Evolutionary conservation across 2,888 invertebrate genomes (phyloP), one percentile per base, ranked within the genome.

Genomic region (Antitype chi): DNA sequence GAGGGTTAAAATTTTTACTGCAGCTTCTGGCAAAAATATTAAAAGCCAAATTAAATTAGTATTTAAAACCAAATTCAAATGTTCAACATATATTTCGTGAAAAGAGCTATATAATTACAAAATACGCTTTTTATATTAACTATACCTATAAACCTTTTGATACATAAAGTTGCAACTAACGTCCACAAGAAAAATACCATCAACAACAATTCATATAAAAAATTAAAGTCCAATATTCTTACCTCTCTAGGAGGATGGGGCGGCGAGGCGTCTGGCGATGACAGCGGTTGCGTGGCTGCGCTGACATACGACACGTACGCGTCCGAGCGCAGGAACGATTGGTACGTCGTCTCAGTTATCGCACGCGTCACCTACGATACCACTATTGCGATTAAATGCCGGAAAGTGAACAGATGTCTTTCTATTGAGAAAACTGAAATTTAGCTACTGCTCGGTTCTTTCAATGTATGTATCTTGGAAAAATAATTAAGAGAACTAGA

Each of bases 281-380:
- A 98, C 96, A 96, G 98, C 97, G 95, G 98, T 97, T 97, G 94
- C 98, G 98, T 97, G 98, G 99, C 97, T 97, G 97, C 95, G 98
- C 99, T 93, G 82, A 98, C 98, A 95, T 98, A 98, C 93, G 98
- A 97, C 91, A 99, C 98, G 97, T 99, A 99, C 94, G 98, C 97
- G 91, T 99, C 99, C 89, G 99, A 99, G 89, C 98, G 98, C 86
- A 99, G 97, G 96, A 99, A 99, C 95, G 98, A 98, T 78, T 98
- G 98, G 97, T 99, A 99, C 82, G 98, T 98, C 80, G 98, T 98
- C 93, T 98, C 98, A 85, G 98, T 98, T 93, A 99, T 99, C 79
- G 98, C 97, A 63, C 97, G 97, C 92, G 99, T 99, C 90, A 99
- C 98, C 96, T 97, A 93, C 28, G 53, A 62, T 66, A 80, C 11